Conservation (phyloP, 1,140 invertebrate genomes). For the Drosophila athabasca region DNA sequence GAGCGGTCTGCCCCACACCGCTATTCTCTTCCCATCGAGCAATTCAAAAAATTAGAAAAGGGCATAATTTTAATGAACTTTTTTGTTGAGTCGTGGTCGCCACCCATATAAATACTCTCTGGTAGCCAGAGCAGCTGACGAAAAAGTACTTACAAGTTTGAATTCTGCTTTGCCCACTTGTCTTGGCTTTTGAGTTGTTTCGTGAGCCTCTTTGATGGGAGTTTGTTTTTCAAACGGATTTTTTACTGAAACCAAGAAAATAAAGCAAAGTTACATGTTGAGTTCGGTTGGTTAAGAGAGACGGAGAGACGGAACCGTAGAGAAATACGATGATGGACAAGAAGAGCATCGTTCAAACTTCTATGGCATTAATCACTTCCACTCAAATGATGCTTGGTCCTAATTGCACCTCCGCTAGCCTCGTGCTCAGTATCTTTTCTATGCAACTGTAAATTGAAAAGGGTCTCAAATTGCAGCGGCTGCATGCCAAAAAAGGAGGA, state of each 20-base stretch:
- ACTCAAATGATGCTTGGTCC: slow-evolving; percentile 48
- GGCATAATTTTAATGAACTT: slow-evolving; percentile 83
- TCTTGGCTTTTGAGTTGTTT: slow-evolving; percentile 61
- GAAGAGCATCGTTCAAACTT: neutral
- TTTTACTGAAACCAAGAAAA: slow-evolving; percentile 21
- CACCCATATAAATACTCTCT: slow-evolving; percentile 32
- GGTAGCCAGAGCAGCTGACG: slow-evolving; percentile 72
- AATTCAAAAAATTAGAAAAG: slow-evolving; percentile 76
- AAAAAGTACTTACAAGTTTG: slow-evolving; percentile 78
- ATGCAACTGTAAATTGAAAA: slow-evolving; percentile 66
- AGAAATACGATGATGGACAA: neutral
- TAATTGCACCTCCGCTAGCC: slow-evolving; percentile 62
- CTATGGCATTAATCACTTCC: slow-evolving; percentile 59
- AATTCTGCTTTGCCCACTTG: slow-evolving; percentile 54
- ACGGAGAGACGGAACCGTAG: neutral
- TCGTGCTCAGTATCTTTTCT: slow-evolving; percentile 26
- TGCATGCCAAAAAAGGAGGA: slow-evolving; percentile 48
- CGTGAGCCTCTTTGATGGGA: slow-evolving; percentile 55
- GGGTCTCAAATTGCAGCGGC: slow-evolving; percentile 64
- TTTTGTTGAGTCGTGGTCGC: slow-evolving; percentile 48
- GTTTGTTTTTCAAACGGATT: slow-evolving; percentile 47
- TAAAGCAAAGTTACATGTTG: slow-evolving; percentile 34
- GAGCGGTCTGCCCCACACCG: slow-evolving; percentile 17
- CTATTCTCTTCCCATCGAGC: slow-evolving; percentile 11
- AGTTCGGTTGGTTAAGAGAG: slow-evolving; percentile 10